Base-by-base conservation (phyloP, 2,888 invertebrate genomes). In the Leucophenga maculata region DNA sequence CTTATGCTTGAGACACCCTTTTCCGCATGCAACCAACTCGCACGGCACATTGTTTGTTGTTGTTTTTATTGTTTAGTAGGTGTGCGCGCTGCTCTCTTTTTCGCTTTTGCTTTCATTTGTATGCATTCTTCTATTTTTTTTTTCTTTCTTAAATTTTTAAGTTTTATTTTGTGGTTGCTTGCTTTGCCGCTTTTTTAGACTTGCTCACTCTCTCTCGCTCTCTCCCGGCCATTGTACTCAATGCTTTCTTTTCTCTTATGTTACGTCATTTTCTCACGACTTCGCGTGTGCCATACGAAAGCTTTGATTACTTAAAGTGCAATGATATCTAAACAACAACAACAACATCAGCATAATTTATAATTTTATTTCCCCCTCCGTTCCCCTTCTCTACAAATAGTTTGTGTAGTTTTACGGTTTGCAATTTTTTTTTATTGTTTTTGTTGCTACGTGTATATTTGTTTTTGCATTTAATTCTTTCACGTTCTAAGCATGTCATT, bases 221-320 rank as follows among this genome's bases (percentile, higher is more conserved):
- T 32, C 55, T 39, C 48, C 8, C 8, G 3, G 14, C 11, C 67
- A 9, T 22, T 22, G 9, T 64, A n/a, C n/a, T n/a, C n/a, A n/a
- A n/a, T n/a, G n/a, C n/a, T n/a, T 46, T 20, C 50, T 48, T 83
- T 76, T 77, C 71, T 82, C 78, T 75, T 77, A 76, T 75, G 78
- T 83, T 83, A 82, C 85, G 85, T 85, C 85, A 84, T 79, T 80
- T 83, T 80, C 80, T 77, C 80, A 81, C 83, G 82, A 67, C 72
- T 76, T 82, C 78, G 81, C 78, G 80, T 79, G 79, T 78, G 62
- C 64, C 64, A 64, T n/a, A n/a, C 26, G 48, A 39, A 3, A 60
- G 60, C 60, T 60, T 60, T 60, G 60, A 60, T 60, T 60, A 39
- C 60, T 20, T 55, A 26, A 26, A 22, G 18, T 52, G 52, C 52